phyloP scores from a whole-genome alignment of 1,140 invertebrate genomes.

The Drosophila guanche region DNA sequence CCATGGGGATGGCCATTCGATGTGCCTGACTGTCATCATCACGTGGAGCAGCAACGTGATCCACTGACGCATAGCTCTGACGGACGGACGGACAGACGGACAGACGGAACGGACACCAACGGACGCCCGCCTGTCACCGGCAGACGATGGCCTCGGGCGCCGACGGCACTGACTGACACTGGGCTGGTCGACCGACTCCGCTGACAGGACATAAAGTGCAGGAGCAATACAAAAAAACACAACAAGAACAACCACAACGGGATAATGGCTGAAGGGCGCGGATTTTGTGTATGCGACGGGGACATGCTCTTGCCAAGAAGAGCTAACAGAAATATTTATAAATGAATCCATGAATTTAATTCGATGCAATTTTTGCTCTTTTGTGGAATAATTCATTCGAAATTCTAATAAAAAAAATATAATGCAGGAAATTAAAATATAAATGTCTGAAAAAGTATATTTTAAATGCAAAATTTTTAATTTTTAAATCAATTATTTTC shows the following conservation, averaged over 20 bases:
- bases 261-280: no score
- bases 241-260: constrained; percentile 6
- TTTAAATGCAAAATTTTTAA: no score
- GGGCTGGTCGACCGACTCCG: constrained; percentile 34
- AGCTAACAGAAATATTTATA: no score
- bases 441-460: no score
- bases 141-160: constrained; percentile 35
- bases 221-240: constrained; percentile 1
- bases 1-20: background rate
- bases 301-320: background rate
- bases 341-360: no score
- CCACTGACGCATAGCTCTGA: constrained; percentile 61
- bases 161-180: constrained; percentile 23
- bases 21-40: constrained; percentile 61
- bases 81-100: constrained; percentile 42
- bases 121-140: constrained; percentile 51
- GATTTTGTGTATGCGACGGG: background rate
- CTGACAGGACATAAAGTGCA: constrained; percentile 44
- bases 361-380: no score
- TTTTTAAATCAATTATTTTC: no score
- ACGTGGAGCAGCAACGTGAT: constrained; percentile 76
- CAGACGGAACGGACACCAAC: constrained; percentile 43
- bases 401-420: no score
- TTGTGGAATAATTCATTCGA: no score
- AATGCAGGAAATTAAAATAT: no score